Conservation (phyloP, 2,113 vertebrate species). For the Cinclus cinclus region DNA sequence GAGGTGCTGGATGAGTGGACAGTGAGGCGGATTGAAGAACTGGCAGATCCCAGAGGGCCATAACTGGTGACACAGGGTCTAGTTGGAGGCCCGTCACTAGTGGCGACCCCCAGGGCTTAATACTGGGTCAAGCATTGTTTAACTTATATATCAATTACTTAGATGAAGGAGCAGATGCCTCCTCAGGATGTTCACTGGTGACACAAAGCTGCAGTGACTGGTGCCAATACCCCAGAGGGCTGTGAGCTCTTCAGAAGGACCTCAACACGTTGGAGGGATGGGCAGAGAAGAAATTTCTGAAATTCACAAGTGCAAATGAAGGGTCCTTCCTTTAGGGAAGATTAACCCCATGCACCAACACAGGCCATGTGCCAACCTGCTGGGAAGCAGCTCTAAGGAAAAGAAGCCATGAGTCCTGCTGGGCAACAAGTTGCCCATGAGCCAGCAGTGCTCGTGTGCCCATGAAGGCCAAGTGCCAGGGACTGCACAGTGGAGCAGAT, state of each 20-base stretch:
- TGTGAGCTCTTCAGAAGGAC: neutral
- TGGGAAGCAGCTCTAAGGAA: neutral
- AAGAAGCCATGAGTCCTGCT: neutral
- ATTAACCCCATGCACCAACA: neutral
- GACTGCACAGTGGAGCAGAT: neutral
- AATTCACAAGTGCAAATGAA: neutral
- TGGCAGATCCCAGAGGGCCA: neutral
- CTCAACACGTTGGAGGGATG: accelerated
- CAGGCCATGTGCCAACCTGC: neutral
- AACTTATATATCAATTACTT: neutral
- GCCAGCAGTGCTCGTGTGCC: neutral
- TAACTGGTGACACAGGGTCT: neutral
- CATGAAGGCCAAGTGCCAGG: neutral
- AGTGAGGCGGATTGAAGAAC: neutral
- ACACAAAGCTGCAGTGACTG: neutral
- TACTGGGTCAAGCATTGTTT: neutral
- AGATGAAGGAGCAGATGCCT: neutral
- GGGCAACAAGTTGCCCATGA: neutral
- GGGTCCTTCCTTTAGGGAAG: neutral
- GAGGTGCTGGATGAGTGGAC: neutral
- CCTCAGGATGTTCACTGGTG: neutral
- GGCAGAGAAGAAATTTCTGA: neutral
- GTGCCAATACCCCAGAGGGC: neutral
- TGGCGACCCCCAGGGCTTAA: neutral
- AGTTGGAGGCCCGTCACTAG: neutral